Evolutionary conservation across 2,113 vertebrate genomes (phyloP).

Genomic region (Maccullochella peelii): DNA sequence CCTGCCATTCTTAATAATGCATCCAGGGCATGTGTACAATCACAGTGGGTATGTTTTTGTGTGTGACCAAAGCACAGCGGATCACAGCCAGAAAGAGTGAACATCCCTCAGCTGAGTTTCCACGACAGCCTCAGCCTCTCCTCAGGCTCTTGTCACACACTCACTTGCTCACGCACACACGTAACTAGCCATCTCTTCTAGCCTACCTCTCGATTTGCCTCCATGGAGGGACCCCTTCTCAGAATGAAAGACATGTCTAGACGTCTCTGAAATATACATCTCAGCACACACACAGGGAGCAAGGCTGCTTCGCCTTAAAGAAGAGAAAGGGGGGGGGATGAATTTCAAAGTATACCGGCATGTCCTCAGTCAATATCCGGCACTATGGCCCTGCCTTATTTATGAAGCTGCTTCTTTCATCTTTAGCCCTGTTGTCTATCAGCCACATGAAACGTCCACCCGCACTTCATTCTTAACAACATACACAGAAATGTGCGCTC

Average conservation of each 20-base stretch:
- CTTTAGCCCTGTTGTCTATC: slow-evolving; percentile 85
- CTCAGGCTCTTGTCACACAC: slow-evolving; percentile 66
- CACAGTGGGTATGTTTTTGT: slow-evolving; percentile 70
- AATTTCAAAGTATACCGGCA: slow-evolving; percentile 86
- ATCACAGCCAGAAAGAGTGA: slow-evolving; percentile 76
- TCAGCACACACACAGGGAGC: slow-evolving; percentile 79
- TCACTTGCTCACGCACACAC: slow-evolving; percentile 25
- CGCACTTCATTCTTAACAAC: slow-evolving; percentile 76
- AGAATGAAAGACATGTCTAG: slow-evolving; percentile 87
- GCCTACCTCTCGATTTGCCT: slow-evolving; percentile 67
- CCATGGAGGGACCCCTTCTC: slow-evolving; percentile 82
- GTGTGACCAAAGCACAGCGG: slow-evolving; percentile 72
- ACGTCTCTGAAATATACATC: slow-evolving; percentile 87
- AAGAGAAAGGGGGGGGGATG: slow-evolving; percentile 73
- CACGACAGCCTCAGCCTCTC: slow-evolving; percentile 67
- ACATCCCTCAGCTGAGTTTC: slow-evolving; percentile 71
- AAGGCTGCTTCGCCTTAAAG: slow-evolving; percentile 82
- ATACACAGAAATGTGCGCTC: slow-evolving; percentile 70
- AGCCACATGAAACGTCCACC: slow-evolving; percentile 81
- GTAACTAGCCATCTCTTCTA: slow-evolving; percentile 56
- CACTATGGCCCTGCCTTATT: slow-evolving; percentile 85
- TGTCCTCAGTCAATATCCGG: slow-evolving; percentile 86
- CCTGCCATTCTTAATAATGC: slow-evolving; percentile 77
- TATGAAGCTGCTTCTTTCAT: slow-evolving; percentile 85
- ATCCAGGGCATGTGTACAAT: slow-evolving; percentile 75